phyloP scores from a whole-genome alignment of 2,888 invertebrate genomes.

The Polietes domitor region DNA sequence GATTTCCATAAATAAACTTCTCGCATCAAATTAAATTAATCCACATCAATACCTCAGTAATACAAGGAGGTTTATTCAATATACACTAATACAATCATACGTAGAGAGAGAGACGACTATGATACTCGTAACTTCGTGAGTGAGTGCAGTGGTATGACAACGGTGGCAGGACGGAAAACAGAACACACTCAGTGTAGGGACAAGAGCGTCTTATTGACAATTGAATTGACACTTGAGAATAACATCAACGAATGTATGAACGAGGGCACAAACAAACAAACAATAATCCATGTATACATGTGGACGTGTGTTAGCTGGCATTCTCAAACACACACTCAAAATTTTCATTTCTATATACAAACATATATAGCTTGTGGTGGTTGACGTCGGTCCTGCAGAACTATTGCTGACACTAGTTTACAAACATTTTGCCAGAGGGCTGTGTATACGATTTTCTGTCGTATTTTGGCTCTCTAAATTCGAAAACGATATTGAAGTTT shows the following conservation, averaged over 20 bases:
- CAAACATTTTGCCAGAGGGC: too few relatives aligned
- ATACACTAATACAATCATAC: neutral
- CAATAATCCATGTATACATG: neutral
- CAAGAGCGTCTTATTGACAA: slow-evolving; percentile 60
- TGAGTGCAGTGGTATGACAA: neutral
- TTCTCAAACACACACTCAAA: neutral
- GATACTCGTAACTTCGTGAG: neutral
- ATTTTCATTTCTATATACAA: neutral
- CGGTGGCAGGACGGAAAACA: neutral
- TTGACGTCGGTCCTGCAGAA: slow-evolving; percentile 11
- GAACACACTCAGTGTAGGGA: neutral
- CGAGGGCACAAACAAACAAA: neutral
- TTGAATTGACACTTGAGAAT: slow-evolving; percentile 60
- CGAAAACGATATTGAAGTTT: too few relatives aligned
- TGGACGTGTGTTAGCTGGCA: neutral
- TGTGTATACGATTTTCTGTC: too few relatives aligned
- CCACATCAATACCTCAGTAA: slow-evolving; percentile 63
- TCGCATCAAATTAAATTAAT: slow-evolving; percentile 62
- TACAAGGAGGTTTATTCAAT: slow-evolving; percentile 43
- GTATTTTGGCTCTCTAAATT: too few relatives aligned
- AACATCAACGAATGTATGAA: slow-evolving; percentile 21
- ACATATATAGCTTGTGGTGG: slow-evolving; percentile 33
- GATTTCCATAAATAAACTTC: slow-evolving; percentile 53
- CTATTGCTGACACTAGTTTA: slow-evolving; percentile 33
- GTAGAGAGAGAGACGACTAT: neutral